phyloP scores from a whole-genome alignment of 2,797 vertebrate genomes.

The Glossophaga mutica region DNA sequence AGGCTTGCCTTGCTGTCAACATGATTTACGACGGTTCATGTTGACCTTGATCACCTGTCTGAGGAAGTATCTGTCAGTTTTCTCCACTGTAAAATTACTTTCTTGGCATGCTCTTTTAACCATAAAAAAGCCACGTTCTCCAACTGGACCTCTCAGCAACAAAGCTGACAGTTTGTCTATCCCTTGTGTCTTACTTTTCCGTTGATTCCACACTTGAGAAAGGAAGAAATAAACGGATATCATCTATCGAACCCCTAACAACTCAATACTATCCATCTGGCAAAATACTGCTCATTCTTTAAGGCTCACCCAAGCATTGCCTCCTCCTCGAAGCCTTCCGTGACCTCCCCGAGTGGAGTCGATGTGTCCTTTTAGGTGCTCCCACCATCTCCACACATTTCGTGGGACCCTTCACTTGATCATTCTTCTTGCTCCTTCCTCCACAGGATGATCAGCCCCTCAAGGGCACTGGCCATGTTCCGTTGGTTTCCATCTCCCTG shows the following conservation, averaged over 20 bases:
- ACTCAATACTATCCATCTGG: neutral
- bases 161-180: neutral
- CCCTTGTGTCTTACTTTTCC: neutral
- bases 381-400: neutral
- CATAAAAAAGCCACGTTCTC: neutral
- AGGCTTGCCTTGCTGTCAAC: neutral
- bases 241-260: neutral
- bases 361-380: neutral
- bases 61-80: neutral
- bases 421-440: neutral
- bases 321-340: neutral
- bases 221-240: neutral
- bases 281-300: neutral
- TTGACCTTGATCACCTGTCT: neutral
- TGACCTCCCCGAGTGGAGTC: neutral
- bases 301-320: neutral
- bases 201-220: neutral
- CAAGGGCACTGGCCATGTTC: too few relatives aligned
- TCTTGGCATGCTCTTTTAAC: neutral
- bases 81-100: neutral
- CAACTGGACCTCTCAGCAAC: neutral
- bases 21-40: neutral
- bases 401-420: neutral
- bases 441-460: neutral
- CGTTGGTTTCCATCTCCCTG: neutral